These are phyloP conservation scores for Synergus japonicus DNA, from an alignment of 2,888 invertebrate species.

Conservation along the genomic window DNA sequence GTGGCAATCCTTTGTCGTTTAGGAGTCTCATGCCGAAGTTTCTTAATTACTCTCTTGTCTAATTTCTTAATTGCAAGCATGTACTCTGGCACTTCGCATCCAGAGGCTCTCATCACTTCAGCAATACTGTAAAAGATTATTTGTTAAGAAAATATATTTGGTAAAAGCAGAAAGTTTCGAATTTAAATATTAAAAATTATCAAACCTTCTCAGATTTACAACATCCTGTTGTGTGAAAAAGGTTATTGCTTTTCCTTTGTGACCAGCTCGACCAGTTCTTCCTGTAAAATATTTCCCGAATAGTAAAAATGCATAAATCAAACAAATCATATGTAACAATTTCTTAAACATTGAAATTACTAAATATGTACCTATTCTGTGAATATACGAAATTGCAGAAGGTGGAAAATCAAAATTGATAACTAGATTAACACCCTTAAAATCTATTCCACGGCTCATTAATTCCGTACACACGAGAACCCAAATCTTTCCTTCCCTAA, in stretches of 20 bases:
- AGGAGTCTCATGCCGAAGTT: constrained; percentile 78
- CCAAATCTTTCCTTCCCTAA: constrained; percentile 96
- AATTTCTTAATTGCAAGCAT: constrained; percentile 88
- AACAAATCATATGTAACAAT: constrained; percentile 13
- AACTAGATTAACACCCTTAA: constrained; percentile 96
- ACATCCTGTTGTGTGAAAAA: constrained; percentile 96
- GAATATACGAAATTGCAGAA: constrained; percentile 92
- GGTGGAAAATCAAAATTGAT: constrained; percentile 98
- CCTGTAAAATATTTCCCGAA: constrained; percentile 78
- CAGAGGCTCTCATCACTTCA: constrained; percentile 92
- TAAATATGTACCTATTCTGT: constrained; percentile 83
- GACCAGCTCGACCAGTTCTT: constrained; percentile 95
- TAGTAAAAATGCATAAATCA: neutral
- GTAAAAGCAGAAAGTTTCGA: constrained; percentile 15
- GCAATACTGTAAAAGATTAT: constrained; percentile 85
- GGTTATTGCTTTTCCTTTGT: constrained; percentile 92
- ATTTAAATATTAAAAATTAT: constrained; percentile 17
- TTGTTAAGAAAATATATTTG: constrained; percentile 45
- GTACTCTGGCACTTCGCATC: constrained; percentile 94
- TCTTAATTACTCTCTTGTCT: constrained; percentile 82
- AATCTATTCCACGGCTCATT: constrained; percentile 97
- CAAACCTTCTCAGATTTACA: constrained; percentile 89
- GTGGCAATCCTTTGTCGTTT: constrained; percentile 85
- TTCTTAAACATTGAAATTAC: constrained; percentile 31
- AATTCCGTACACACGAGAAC: constrained; percentile 97